Evolutionary conservation across 2,888 invertebrate genomes (phyloP), one percentile per base, ranked within the genome.

Genomic region (Rhagophthalmus giganteus): DNA sequence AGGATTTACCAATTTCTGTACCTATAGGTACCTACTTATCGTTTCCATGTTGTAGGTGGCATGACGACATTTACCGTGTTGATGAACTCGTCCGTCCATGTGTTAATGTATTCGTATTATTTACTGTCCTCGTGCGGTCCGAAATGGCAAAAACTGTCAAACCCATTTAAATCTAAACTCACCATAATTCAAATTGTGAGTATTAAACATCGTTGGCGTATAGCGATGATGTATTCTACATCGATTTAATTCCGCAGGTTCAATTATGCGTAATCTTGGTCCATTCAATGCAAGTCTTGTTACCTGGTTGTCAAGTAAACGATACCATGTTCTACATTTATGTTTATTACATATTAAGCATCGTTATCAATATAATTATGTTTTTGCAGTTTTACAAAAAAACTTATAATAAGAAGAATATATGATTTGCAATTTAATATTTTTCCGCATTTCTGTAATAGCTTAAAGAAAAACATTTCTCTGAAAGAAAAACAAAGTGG

Each of bases 351-450:
- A 75, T 84, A 55, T 77, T 82, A 0, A 85, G 86, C 58, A 78
- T 88, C 1, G 54, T 78, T 46, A 70, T 84, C 42, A 82, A 87
- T 33, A 85, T 84, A 65, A 85, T 84, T 68, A 81, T 88, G 78
- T 88, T 88, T 65, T 83, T 82, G 59, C 78, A 85, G 45, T 88
- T 88, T 69, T 88, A 84, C 60, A 78, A 75, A 55, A 77, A 79
- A 42, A 79, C 81, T 35, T 87, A 87, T 61, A 64, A 59, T 41
- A 65, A 58, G 41, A 71, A 72, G 31, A 33, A 37, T 8, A 2
- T 31, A 13, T 5, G n/a, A n/a, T n/a, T n/a, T n/a, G n/a, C n/a
- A n/a, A n/a, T n/a, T n/a, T n/a, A n/a, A n/a, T n/a, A n/a, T n/a
- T n/a, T n/a, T n/a, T n/a, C n/a, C n/a, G n/a, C n/a, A n/a, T n/a